Conservation (phyloP, 2,888 invertebrate genomes). For the Rhamphomyia laevipes region DNA sequence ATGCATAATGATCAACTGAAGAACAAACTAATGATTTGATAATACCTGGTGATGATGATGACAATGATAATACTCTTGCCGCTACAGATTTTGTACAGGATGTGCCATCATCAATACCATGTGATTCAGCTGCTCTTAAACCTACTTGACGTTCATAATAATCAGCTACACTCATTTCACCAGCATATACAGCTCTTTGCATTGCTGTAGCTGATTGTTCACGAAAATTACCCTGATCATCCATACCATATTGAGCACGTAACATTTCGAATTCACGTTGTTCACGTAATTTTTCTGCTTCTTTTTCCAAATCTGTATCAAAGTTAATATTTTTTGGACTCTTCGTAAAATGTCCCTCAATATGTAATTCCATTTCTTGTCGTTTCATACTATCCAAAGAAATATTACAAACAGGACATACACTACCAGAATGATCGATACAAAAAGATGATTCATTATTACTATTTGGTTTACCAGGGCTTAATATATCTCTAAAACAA, state of each 20-base stretch:
- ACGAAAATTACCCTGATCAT: slow-evolving; percentile 68
- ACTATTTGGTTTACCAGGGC: slow-evolving; percentile 20
- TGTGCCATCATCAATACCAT: slow-evolving; percentile 70
- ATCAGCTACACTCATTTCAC: slow-evolving; percentile 73
- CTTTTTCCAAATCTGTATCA: slow-evolving; percentile 41
- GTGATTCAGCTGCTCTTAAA: slow-evolving; percentile 59
- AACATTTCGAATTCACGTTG: slow-evolving; percentile 71
- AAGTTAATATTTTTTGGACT: slow-evolving; percentile 17
- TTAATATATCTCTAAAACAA: slow-evolving; percentile 23
- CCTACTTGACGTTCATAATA: slow-evolving; percentile 74
- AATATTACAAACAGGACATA: slow-evolving; percentile 41
- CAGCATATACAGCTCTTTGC: slow-evolving; percentile 72
- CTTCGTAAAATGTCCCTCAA: slow-evolving; percentile 65
- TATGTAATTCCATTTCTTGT: slow-evolving; percentile 54
- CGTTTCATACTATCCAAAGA: slow-evolving; percentile 32
- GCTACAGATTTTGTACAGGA: slow-evolving; percentile 57
- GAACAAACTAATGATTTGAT: slow-evolving; percentile 63
- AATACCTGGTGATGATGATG: slow-evolving; percentile 30
- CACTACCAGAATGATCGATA: slow-evolving; percentile 24
- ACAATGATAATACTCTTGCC: slow-evolving; percentile 20
- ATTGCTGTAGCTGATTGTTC: slow-evolving; percentile 63
- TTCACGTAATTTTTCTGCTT: slow-evolving; percentile 60
- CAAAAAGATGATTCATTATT: slow-evolving; percentile 23
- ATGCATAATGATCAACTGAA: slow-evolving; percentile 74
- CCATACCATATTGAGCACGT: slow-evolving; percentile 80